A percentile compares a stretch with the other conserved stretches of the same genome.
Evolutionary conservation across 2,888 invertebrate species (phyloP).

Genomic region (Sycophila texana): DNA sequence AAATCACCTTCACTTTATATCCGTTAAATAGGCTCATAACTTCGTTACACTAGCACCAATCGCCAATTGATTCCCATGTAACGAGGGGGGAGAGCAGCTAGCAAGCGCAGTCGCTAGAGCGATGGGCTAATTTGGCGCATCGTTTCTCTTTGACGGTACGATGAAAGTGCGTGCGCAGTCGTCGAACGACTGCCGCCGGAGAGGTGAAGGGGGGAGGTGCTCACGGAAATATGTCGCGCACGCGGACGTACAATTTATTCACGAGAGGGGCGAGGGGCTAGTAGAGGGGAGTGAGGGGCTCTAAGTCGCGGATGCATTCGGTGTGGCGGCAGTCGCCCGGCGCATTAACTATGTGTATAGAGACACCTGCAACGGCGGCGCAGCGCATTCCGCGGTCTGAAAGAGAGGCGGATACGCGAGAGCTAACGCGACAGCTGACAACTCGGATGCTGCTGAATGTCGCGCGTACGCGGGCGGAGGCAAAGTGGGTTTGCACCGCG

Average conservation of each 20-base stretch:
- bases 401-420: neutral
- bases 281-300: too few species aligned
- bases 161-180: neutral
- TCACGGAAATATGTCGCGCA: neutral
- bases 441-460: conserved; percentile 30
- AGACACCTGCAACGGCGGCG: conserved; percentile 2
- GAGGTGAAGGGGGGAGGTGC: too few species aligned
- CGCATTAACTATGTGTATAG: conserved; percentile 43
- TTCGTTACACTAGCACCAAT: too few species aligned
- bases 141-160: conserved; percentile 1
- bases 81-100: too few species aligned
- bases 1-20: too few species aligned
- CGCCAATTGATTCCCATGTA: too few species aligned
- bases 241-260: conserved; percentile 43
- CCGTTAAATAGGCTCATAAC: too few species aligned
- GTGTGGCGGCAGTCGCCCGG: neutral
- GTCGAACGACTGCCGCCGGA: neutral
- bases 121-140: neutral
- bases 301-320: conserved; percentile 9
- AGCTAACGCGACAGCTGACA: conserved; percentile 38
- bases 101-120: neutral
- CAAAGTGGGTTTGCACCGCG: conserved; percentile 23
- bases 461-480: neutral
- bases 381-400: conserved; percentile 2
- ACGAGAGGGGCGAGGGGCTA: neutral